These are phyloP conservation scores for Saiga tatarica DNA, from an alignment of 2,113 vertebrate genomes.

Conservation along the genomic window DNA sequence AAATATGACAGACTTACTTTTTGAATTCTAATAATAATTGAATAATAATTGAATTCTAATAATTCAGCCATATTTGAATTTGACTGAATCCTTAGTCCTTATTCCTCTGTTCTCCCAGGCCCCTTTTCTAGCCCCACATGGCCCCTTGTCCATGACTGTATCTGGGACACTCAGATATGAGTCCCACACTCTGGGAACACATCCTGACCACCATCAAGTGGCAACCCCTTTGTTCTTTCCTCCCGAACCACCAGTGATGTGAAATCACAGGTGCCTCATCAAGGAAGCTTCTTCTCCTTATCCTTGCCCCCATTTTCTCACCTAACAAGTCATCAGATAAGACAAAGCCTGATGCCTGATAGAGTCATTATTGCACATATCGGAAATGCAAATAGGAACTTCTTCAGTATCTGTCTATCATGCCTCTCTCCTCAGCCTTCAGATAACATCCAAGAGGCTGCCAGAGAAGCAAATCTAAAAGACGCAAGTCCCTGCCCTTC, in stretches of 20 bases:
- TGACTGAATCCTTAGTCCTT: not conserved
- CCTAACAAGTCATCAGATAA: not conserved
- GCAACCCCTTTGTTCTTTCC: not conserved
- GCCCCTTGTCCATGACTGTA: not conserved
- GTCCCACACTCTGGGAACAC: rapidly evolving
- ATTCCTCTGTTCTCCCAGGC: not conserved
- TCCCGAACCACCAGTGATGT: not conserved
- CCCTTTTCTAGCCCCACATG: not conserved
- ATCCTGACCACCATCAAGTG: not conserved
- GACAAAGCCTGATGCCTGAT: not conserved
- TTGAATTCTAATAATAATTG: not conserved
- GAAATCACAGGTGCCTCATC: not conserved
- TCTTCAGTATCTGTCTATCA: not conserved
- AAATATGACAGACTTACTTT: not conserved
- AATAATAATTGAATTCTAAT: not conserved
- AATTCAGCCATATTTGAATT: not conserved
- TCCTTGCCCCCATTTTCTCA: not conserved
- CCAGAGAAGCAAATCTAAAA: not conserved
- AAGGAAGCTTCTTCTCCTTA: not conserved
- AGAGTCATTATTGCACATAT: not conserved
- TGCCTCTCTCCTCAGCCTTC: not conserved
- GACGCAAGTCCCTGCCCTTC: rapidly evolving
- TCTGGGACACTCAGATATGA: not conserved
- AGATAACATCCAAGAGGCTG: not conserved
- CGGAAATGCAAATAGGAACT: not conserved